phyloP scores from a whole-genome alignment of 2,797 vertebrate species.

The Eremophila alpestris region DNA sequence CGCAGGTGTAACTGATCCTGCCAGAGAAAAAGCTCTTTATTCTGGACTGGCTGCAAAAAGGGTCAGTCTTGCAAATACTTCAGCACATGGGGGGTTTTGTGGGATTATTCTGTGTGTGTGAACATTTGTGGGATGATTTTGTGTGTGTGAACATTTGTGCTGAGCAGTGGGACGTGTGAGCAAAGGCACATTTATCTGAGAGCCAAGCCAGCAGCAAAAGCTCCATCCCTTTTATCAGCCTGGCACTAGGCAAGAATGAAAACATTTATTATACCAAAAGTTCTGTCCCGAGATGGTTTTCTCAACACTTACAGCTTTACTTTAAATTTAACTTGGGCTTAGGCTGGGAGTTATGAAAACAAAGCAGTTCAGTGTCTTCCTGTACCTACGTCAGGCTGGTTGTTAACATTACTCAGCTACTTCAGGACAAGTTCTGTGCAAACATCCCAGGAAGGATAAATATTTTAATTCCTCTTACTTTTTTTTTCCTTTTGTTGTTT shows the following conservation, averaged over 20 bases:
- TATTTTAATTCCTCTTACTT: conserved; percentile 39
- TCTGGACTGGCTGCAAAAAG: not conserved
- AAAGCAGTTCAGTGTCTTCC: not conserved
- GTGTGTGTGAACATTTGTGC: not conserved
- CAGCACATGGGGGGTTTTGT: not conserved
- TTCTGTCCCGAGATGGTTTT: not conserved
- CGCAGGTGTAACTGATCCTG: not conserved
- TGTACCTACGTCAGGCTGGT: not conserved
- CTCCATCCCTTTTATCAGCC: not conserved
- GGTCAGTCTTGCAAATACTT: not conserved
- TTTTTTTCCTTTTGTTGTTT: not conserved
- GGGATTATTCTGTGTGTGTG: not conserved
- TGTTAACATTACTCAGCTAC: conserved; percentile 4
- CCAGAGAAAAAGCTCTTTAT: not conserved
- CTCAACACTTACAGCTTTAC: not conserved
- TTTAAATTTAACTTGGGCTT: not conserved
- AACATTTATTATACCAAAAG: not conserved
- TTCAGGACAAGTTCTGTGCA: conserved; percentile 37
- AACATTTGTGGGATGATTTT: not conserved
- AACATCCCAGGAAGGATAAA: conserved; percentile 42
- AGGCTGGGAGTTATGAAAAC: not conserved
- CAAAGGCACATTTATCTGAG: not conserved
- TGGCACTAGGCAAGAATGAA: not conserved
- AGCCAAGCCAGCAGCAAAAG: not conserved
- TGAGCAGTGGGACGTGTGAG: not conserved